Conservation (phyloP, 2,113 vertebrate species). For the Dolichallabes microphthalmus region DNA sequence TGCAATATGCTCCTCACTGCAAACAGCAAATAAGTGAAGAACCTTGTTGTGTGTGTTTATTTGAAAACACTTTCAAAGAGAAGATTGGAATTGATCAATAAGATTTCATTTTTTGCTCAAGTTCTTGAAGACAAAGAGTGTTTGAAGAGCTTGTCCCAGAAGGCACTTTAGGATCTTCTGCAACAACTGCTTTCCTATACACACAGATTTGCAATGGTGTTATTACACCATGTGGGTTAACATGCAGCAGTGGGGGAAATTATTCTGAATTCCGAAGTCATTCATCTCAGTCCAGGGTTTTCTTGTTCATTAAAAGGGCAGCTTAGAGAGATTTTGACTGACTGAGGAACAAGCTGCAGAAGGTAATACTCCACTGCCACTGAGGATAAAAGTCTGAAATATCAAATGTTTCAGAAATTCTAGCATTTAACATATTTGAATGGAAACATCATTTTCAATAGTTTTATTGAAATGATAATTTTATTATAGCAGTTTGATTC, state of each 20-base stretch:
- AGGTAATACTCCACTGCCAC: not conserved
- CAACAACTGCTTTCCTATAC: not conserved
- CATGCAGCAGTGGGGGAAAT: not conserved
- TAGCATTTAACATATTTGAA: not conserved
- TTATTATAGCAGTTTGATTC: not conserved
- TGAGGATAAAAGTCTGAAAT: not conserved
- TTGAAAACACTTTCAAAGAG: slow-evolving; percentile 23
- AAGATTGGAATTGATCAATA: slow-evolving; percentile 22
- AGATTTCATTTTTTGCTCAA: not conserved
- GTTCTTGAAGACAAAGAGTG: not conserved
- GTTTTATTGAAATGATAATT: not conserved
- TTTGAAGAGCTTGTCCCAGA: slow-evolving; percentile 9
- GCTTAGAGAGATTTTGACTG: not conserved
- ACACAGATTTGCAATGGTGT: not conserved
- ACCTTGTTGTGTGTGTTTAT: slow-evolving; percentile 47
- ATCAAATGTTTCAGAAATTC: not conserved
- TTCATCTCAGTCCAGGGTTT: not conserved
- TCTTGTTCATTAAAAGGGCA: not conserved
- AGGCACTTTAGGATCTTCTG: not conserved
- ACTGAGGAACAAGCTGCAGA: not conserved
- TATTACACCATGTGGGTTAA: not conserved
- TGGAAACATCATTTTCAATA: not conserved
- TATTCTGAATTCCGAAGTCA: not conserved
- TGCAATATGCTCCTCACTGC: slow-evolving; percentile 40
- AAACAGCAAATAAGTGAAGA: slow-evolving; percentile 31